Evolutionary conservation across 2,888 invertebrate genomes (phyloP).

Genomic region (Noctua comes): DNA sequence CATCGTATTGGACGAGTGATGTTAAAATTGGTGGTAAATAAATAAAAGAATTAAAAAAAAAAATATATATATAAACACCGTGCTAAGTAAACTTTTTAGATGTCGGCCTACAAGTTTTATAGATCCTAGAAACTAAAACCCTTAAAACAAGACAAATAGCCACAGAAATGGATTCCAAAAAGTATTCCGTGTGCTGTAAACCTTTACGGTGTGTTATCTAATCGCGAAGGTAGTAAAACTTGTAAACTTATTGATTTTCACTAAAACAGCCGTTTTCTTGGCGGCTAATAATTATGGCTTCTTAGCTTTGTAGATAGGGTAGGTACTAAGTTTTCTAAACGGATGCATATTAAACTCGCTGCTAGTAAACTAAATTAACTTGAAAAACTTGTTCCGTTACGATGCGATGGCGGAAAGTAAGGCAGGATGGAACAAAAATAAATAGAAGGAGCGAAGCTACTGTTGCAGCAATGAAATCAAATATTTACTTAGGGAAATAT

Average conservation of each 20-base stretch:
- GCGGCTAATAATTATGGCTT: conserved; percentile 37
- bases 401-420: conserved; percentile 1
- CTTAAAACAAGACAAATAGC: neutral
- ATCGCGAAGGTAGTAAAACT: conserved; percentile 42
- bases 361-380: conserved; percentile 15
- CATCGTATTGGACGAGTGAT: no score
- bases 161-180: conserved; percentile 5
- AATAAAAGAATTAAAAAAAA: no score
- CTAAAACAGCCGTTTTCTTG: conserved; percentile 37
- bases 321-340: conserved; percentile 12
- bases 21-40: no score
- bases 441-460: neutral
- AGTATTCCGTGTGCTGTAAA: conserved; percentile 8
- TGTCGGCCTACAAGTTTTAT: neutral
- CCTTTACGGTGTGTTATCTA: conserved; percentile 40
- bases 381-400: neutral
- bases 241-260: conserved; percentile 55
- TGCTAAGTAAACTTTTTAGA: neutral
- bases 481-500: neutral
- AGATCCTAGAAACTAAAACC: neutral
- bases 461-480: neutral
- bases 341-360: conserved; percentile 15
- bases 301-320: conserved; percentile 3
- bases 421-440: neutral
- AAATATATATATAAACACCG: no score